These are phyloP conservation scores for Cheilosia urbana DNA, from an alignment of 2,888 invertebrate species.

Conservation along the genomic window DNA sequence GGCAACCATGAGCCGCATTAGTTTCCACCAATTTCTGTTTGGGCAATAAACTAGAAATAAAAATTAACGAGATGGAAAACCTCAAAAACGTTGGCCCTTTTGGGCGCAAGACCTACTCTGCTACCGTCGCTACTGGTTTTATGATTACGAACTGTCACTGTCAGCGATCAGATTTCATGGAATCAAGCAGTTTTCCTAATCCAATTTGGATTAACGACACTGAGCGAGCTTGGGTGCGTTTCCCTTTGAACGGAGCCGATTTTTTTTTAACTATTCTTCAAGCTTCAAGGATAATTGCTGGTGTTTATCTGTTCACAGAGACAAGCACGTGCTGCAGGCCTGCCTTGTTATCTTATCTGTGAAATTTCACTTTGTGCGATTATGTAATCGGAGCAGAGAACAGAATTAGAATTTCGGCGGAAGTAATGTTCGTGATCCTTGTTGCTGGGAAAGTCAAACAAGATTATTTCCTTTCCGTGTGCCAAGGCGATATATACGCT, in stretches of 20 bases:
- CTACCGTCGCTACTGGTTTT: not conserved
- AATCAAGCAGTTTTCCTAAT: slow-evolving; percentile 17
- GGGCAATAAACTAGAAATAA: slow-evolving; percentile 31
- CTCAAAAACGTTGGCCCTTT: not conserved
- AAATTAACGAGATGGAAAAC: slow-evolving; percentile 52
- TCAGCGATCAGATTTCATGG: slow-evolving; percentile 17
- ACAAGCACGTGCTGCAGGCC: not conserved
- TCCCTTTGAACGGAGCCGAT: not conserved
- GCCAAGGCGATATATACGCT: not conserved
- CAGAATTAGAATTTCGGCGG: slow-evolving; percentile 4
- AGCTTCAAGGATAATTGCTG: slow-evolving; percentile 42
- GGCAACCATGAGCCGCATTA: not conserved
- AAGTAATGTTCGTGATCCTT: slow-evolving; percentile 27
- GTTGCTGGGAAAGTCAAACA: slow-evolving; percentile 21
- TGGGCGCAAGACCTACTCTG: not conserved
- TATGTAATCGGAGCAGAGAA: not conserved
- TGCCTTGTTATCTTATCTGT: not conserved
- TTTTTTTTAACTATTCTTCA: too few relatives aligned
- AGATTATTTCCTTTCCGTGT: slow-evolving; percentile 23
- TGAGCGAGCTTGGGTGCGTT: not conserved
- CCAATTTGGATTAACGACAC: slow-evolving; percentile 29
- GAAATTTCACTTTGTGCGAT: slow-evolving; percentile 1
- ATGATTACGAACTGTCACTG: slow-evolving; percentile 19
- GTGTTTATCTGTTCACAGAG: slow-evolving; percentile 32
- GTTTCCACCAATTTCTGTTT: slow-evolving; percentile 2